Conservation (phyloP, 2,113 vertebrate species). For the Parus major region DNA sequence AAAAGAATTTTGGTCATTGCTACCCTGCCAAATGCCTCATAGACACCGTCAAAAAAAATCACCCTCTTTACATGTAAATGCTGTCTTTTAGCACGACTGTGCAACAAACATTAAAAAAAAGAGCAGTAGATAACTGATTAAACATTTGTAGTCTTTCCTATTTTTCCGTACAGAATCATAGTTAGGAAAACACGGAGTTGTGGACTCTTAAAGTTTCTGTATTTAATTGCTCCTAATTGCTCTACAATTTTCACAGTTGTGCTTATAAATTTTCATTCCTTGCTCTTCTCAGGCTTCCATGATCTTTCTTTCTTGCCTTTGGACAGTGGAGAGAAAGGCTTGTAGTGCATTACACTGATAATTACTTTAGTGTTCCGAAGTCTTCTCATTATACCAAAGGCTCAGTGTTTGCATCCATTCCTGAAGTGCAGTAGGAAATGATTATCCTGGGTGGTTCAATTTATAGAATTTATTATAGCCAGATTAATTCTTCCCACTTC, state of each 20-base stretch:
- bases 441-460: background rate
- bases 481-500: background rate
- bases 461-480: background rate
- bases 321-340: background rate
- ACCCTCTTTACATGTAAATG: background rate
- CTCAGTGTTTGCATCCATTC: background rate
- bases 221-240: background rate
- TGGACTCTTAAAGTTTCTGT: background rate
- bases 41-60: background rate
- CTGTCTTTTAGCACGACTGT: background rate
- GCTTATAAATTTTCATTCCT: background rate
- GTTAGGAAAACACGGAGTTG: background rate
- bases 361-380: background rate
- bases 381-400: background rate
- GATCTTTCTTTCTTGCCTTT: background rate
- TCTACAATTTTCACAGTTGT: background rate
- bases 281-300: background rate
- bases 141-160: background rate
- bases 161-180: background rate
- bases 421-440: background rate
- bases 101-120: background rate
- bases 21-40: background rate
- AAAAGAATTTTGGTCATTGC: background rate
- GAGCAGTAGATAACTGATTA: background rate
- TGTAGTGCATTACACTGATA: background rate